Conservation (phyloP, 1,140 invertebrate species). For the Habropoda laboriosa region DNA sequence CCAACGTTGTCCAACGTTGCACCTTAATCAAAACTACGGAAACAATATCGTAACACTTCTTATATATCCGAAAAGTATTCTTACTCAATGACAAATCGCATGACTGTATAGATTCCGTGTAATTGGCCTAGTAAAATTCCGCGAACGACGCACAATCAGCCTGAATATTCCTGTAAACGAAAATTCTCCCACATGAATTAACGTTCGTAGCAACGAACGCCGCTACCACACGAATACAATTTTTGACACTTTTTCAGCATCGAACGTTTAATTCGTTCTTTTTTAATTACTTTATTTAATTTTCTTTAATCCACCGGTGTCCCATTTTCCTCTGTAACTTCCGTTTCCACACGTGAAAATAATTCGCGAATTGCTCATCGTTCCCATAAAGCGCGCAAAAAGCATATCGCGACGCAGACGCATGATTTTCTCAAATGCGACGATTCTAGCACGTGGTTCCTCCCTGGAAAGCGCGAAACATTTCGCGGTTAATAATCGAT, state of each 20-base stretch:
- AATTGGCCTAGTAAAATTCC: neutral
- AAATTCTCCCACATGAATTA: too few relatives aligned
- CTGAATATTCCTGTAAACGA: neutral
- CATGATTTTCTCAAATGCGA: slow-evolving; percentile 21
- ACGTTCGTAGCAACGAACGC: too few relatives aligned
- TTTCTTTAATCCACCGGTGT: neutral
- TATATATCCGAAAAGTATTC: neutral
- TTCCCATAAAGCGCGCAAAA: slow-evolving; percentile 21
- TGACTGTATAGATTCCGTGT: neutral
- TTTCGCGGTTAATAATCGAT: neutral
- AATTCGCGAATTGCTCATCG: slow-evolving; percentile 28
- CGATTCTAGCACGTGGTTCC: slow-evolving; percentile 24
- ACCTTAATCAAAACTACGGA: neutral
- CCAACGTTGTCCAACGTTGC: neutral
- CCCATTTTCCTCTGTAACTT: neutral
- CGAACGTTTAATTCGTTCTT: too few relatives aligned
- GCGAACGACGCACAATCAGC: neutral
- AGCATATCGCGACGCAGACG: slow-evolving; percentile 16
- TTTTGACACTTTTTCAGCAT: too few relatives aligned
- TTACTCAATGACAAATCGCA: neutral
- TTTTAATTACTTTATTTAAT: too few relatives aligned
- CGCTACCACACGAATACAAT: too few relatives aligned
- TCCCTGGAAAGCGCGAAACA: neutral
- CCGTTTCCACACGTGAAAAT: slow-evolving; percentile 16
- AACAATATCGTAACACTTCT: neutral